Percentiles rank a stretch among this genome's conserved stretches.
Evolutionary conservation across 2,113 vertebrate genomes (phyloP).

Genomic region (Cacatua alba): DNA sequence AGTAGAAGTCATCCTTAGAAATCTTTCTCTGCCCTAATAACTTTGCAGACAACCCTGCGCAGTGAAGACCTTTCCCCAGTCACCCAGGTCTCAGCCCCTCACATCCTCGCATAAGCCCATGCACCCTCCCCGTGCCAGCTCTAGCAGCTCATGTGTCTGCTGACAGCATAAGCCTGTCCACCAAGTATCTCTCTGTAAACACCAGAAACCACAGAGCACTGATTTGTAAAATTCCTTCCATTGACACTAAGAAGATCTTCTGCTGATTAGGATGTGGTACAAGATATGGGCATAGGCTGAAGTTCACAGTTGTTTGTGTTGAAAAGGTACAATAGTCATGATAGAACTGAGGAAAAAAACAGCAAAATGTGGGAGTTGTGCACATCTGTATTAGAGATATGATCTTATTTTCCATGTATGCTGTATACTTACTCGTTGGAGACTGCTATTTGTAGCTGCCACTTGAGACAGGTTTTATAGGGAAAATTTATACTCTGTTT

Average conservation of each 20-base stretch:
- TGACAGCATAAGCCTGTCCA: not conserved
- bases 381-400: not conserved
- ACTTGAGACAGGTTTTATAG: not conserved
- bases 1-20: not conserved
- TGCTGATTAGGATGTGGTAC: not conserved
- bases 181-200: not conserved
- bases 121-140: accelerated
- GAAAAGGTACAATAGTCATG: not conserved
- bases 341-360: not conserved
- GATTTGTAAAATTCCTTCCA: not conserved
- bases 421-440: not conserved
- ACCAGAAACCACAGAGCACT: accelerated
- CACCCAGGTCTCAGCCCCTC: not conserved
- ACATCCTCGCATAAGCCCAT: too few relatives aligned
- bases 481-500: not conserved
- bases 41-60: not conserved
- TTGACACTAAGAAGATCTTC: not conserved
- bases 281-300: not conserved
- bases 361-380: not conserved
- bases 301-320: not conserved
- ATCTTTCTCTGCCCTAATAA: not conserved
- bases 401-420: not conserved
- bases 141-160: not conserved
- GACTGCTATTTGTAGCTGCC: not conserved
- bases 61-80: not conserved